Conservation (phyloP, 2,888 invertebrate species). For the Drosophila merina region DNA sequence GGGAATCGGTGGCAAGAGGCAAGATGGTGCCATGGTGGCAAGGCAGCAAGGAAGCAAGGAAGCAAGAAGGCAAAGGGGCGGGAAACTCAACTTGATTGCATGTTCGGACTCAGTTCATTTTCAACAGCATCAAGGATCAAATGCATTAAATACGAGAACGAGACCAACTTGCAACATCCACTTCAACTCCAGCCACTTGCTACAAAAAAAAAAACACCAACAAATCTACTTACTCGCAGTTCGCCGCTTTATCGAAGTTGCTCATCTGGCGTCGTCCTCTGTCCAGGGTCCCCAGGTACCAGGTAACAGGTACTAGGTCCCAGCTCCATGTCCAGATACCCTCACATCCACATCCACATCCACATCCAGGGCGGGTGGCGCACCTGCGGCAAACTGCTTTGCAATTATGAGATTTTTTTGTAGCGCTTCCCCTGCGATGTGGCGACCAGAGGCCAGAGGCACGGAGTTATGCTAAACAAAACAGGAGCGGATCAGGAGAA, state of each 20-base stretch:
- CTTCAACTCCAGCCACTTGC: conserved; percentile 22
- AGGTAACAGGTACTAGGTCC: conserved; percentile 4
- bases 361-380: conserved; percentile 66
- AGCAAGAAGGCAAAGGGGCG: not conserved
- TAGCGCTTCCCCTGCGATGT: conserved; percentile 48
- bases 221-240: conserved; percentile 53
- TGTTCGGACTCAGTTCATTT: conserved; percentile 80
- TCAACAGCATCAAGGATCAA: conserved; percentile 80
- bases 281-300: conserved; percentile 48
- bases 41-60: not conserved
- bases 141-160: conserved; percentile 77
- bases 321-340: not conserved
- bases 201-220: conserved; percentile 37
- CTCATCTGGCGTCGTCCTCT: conserved; percentile 69
- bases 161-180: conserved; percentile 50
- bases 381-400: conserved; percentile 79
- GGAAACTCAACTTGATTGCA: conserved; percentile 73
- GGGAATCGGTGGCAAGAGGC: not conserved
- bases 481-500: conserved; percentile 33
- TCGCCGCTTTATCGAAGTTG: conserved; percentile 70
- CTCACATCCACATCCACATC: conserved; percentile 38
- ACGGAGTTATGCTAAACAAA: conserved; percentile 65
- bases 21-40: not conserved
- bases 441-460: conserved; percentile 45
- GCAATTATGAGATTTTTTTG: conserved; percentile 77